Evolutionary conservation across 2,113 vertebrate genomes (phyloP).

Genomic region (Callocephalon fimbriatum): DNA sequence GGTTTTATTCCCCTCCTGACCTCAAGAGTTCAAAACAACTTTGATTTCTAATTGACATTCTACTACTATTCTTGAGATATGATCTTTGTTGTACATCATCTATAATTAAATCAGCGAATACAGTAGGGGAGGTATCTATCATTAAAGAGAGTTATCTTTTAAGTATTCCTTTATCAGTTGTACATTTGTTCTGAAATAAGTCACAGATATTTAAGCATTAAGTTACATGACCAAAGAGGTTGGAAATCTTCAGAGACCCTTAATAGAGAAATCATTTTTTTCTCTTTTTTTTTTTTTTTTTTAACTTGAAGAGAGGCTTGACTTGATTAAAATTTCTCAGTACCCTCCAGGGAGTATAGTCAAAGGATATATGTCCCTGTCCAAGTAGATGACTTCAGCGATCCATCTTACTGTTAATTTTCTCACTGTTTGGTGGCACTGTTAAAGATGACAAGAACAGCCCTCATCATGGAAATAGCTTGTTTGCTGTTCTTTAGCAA

Average conservation of each 20-base stretch:
- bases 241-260: neutral
- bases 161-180: neutral
- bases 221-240: neutral
- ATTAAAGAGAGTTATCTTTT: constrained; percentile 14
- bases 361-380: neutral
- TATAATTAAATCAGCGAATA: constrained; percentile 19
- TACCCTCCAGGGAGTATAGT: neutral
- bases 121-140: neutral
- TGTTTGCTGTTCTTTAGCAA: neutral
- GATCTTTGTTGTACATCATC: neutral
- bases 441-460: neutral
- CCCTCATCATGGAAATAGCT: neutral
- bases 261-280: neutral
- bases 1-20: neutral
- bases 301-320: neutral
- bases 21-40: neutral
- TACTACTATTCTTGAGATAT: neutral
- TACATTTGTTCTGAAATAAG: neutral
- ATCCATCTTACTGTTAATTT: neutral
- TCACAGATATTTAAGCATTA: neutral
- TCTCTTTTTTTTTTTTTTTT: neutral
- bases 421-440: neutral
- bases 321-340: neutral
- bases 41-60: neutral
- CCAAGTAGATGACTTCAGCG: neutral